Percentiles rank a stretch among this genome's conserved stretches.
These are phyloP conservation scores for Brotula barbata DNA, from an alignment of 2,797 vertebrate species.

Conservation along the genomic window DNA sequence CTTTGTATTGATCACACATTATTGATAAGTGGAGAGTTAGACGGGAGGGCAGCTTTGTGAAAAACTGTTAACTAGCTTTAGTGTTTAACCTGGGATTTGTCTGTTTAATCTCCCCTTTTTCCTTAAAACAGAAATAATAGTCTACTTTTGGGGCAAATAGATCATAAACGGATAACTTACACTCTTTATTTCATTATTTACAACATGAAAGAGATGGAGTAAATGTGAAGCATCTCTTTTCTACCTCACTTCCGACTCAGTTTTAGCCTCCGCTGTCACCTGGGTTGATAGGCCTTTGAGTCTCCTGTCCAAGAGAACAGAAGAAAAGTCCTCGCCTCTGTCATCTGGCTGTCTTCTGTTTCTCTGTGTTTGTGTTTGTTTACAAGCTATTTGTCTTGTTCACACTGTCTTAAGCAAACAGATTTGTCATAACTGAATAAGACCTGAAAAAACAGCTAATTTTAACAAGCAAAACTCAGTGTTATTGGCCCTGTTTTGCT, in stretches of 20 bases:
- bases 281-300: conserved; percentile 67
- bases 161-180: too few species aligned
- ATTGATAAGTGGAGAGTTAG: not conserved
- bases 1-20: conserved; percentile 13
- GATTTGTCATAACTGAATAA: conserved; percentile 8
- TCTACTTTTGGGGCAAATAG: conserved; percentile 1
- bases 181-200: too few species aligned
- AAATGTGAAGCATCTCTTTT: conserved; percentile 41
- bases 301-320: conserved; percentile 41
- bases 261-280: conserved; percentile 50
- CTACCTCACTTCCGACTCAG: conserved; percentile 13
- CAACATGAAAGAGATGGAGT: too few species aligned
- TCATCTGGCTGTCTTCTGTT: conserved; percentile 36
- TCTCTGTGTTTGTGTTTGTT: conserved; percentile 14
- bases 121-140: not conserved
- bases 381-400: conserved; percentile 14
- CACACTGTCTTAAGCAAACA: not conserved
- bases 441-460: too few species aligned
- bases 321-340: conserved; percentile 40
- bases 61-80: conserved; percentile 2
- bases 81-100: conserved; percentile 1
- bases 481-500: too few species aligned
- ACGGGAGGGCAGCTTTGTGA: not conserved
- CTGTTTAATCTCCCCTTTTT: not conserved
- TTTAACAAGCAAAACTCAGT: too few species aligned